Base-by-base conservation (phyloP, 92 coral and sea anemone genomes). In the Meandrina meandrites region DNA sequence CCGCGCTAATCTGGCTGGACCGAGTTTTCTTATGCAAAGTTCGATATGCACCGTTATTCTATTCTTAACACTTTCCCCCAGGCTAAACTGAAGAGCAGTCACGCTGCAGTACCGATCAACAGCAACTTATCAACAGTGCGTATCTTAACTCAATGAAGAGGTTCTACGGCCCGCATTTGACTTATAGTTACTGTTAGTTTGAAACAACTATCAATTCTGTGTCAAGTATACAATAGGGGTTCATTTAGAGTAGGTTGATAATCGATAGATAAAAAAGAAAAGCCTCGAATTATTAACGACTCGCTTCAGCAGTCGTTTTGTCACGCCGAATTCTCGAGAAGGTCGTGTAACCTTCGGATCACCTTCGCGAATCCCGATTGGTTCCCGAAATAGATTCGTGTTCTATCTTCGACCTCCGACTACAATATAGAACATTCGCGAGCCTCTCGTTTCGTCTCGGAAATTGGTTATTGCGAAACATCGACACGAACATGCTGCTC, bases 1-100 rank as follows among this genome's bases (percentile, higher is more conserved):
- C 75, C 31, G 80, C 45, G 68, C 57, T 85, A 73, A 76, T 76
- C 40, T 62, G 21, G 51, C 51, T 56, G 30, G 37, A 42, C 48
- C 88, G 88, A 76, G 82, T 62, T 70, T 85, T 85, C 88, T 85
- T 76, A 85, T 85, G 88, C 82, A 76, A 85, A 85, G 88, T 67
- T 66, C 76, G 82, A 42, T 28, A 30, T 77, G 87, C 57, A 54
- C 74, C 80, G 79, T 84, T 84, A 37, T 53, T 58, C 87, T 22
- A 45, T 82, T 71, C 80, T 72, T 56, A 84, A 75, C 32, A 50
- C 72, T 79, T 31, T 72, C 82, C 88, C 88, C 77, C 66, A 85
- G 88, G 88, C 88, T 31, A 85, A 30, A 81, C 8, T 35, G 24
- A 16, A 10, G 81, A 76, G 58, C 82, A 64, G 88, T 85, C 88